These are phyloP conservation scores for Nettapus auritus DNA, from an alignment of 2,113 vertebrate species.

Conservation along the genomic window DNA sequence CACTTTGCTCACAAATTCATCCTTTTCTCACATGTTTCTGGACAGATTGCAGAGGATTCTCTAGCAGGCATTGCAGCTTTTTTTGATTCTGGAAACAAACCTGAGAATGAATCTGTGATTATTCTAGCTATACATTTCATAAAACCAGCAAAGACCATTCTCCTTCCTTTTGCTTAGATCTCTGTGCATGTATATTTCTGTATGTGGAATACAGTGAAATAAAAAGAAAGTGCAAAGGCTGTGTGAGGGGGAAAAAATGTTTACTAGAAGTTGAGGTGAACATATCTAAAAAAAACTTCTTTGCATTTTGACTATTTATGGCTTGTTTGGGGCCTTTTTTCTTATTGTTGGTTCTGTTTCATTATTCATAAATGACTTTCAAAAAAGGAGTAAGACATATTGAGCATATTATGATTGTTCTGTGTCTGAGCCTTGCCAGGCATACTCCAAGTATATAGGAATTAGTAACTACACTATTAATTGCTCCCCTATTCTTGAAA, in stretches of 20 bases:
- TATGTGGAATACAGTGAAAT: not conserved
- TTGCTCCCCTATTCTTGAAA: not conserved
- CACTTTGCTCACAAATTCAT: accelerated
- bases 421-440: not conserved
- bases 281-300: not conserved
- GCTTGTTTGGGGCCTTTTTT: accelerated
- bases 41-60: not conserved
- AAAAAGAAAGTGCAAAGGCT: not conserved
- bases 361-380: not conserved
- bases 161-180: not conserved
- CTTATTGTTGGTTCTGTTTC: not conserved
- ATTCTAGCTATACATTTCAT: not conserved
- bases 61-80: not conserved
- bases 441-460: not conserved
- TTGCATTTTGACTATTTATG: not conserved
- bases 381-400: not conserved
- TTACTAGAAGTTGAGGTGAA: not conserved
- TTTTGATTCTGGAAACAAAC: not conserved
- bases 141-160: not conserved
- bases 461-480: not conserved
- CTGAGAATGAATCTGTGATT: not conserved
- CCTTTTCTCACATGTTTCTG: not conserved
- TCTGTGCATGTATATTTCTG: not conserved
- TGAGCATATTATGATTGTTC: not conserved
- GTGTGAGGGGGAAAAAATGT: not conserved